phyloP scores from a whole-genome alignment of 2,113 vertebrate genomes.

The Recurvirostra avosetta region DNA sequence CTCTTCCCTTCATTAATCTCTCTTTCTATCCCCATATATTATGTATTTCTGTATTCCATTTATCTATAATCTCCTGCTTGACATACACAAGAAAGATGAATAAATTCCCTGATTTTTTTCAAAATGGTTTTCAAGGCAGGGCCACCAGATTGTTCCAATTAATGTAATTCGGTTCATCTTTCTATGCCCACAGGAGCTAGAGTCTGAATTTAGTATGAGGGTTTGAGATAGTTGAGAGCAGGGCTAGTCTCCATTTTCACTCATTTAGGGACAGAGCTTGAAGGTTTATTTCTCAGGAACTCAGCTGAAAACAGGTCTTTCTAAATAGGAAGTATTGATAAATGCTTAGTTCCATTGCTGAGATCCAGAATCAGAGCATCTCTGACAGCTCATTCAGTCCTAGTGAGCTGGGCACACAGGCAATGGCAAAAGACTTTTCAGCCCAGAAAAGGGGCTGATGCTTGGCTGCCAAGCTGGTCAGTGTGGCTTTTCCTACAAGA shows the following conservation, averaged over 20 bases:
- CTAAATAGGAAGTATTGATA: not conserved
- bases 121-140: not conserved
- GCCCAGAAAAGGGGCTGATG: not conserved
- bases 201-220: not conserved
- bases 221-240: not conserved
- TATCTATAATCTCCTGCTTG: not conserved
- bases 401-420: not conserved
- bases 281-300: not conserved
- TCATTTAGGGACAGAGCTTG: not conserved
- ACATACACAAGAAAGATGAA: not conserved
- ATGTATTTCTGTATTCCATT: not conserved
- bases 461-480: not conserved
- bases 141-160: not conserved
- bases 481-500: not conserved
- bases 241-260: not conserved
- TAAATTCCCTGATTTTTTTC: not conserved
- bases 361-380: not conserved
- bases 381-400: not conserved
- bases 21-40: not conserved
- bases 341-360: not conserved
- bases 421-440: not conserved
- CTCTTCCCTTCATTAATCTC: not conserved
- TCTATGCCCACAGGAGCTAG: not conserved
- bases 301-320: not conserved
- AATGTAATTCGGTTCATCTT: not conserved